Evolutionary conservation across 2,888 invertebrate genomes (phyloP).

Genomic region (Tachina grossa): DNA sequence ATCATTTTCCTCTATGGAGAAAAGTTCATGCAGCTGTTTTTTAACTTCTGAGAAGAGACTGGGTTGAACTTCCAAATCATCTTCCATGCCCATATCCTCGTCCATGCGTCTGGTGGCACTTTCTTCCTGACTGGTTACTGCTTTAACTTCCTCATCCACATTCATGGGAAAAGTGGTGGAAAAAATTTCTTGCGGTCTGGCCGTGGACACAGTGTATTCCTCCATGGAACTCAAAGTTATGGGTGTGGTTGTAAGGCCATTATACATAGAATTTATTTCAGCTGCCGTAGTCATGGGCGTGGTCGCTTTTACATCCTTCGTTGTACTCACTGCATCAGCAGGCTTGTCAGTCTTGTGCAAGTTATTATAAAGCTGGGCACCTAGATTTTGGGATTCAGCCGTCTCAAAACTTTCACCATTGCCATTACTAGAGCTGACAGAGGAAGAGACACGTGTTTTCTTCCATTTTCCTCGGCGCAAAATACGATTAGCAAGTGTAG

Average conservation of each 20-base stretch:
- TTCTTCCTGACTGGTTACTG: conserved; percentile 72
- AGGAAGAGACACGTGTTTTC: conserved; percentile 84
- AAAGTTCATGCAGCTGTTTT: conserved; percentile 81
- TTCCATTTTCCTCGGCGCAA: conserved; percentile 89
- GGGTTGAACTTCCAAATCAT: conserved; percentile 80
- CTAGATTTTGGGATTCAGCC: conserved; percentile 91
- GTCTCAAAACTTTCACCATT: conserved; percentile 88
- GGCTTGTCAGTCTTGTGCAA: conserved; percentile 76
- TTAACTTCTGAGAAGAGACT: conserved; percentile 82
- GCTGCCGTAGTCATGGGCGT: conserved; percentile 73
- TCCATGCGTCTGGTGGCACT: conserved; percentile 79
- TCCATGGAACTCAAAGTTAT: conserved; percentile 76
- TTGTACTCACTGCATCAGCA: conserved; percentile 75
- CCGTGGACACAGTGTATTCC: conserved; percentile 74
- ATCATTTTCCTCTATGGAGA: conserved; percentile 79
- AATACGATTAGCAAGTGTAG: conserved; percentile 76
- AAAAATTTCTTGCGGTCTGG: conserved; percentile 69
- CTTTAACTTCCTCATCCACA: conserved; percentile 52
- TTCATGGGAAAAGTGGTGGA: conserved; percentile 73
- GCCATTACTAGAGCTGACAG: conserved; percentile 64
- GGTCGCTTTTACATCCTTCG: conserved; percentile 76
- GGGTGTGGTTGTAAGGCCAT: conserved; percentile 68
- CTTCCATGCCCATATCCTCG: conserved; percentile 75
- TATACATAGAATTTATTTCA: conserved; percentile 61
- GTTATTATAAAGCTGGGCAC: conserved; percentile 83